Conservation (phyloP, 2,797 vertebrate species). For the Gymnoscopelus microlampas region DNA sequence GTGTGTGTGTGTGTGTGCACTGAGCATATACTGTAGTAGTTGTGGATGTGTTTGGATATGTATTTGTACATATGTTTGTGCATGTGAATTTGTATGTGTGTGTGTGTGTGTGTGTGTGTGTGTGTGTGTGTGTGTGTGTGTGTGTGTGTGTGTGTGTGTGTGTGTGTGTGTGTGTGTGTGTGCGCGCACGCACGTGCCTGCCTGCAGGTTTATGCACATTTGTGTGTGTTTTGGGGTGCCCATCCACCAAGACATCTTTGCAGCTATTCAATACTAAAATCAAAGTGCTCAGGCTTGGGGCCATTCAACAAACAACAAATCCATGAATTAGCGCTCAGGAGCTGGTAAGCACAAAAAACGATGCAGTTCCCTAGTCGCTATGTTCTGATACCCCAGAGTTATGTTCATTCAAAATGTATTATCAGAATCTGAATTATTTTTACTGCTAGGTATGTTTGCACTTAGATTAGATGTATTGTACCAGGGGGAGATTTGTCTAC, state of each 20-base stretch:
- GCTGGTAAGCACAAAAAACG: background rate
- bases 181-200: background rate
- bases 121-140: background rate
- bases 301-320: constrained; percentile 58
- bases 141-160: background rate
- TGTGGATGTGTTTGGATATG: too few relatives aligned
- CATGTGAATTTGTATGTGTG: constrained; percentile 8
- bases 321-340: constrained; percentile 50
- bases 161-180: constrained; percentile 9
- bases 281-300: constrained; percentile 43
- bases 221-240: too few relatives aligned
- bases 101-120: background rate
- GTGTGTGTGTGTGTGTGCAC: too few relatives aligned
- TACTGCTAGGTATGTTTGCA: too few relatives aligned
- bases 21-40: too few relatives aligned
- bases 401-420: too few relatives aligned
- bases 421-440: too few relatives aligned
- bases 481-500: too few relatives aligned
- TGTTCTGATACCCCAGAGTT: too few relatives aligned
- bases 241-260: constrained; percentile 33
- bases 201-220: too few relatives aligned
- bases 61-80: constrained; percentile 12
- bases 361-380: too few relatives aligned
- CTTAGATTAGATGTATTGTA: too few relatives aligned
- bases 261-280: constrained; percentile 50